Base-by-base conservation (phyloP, 2,797 vertebrate genomes). In the Calcarius lapponicus region DNA sequence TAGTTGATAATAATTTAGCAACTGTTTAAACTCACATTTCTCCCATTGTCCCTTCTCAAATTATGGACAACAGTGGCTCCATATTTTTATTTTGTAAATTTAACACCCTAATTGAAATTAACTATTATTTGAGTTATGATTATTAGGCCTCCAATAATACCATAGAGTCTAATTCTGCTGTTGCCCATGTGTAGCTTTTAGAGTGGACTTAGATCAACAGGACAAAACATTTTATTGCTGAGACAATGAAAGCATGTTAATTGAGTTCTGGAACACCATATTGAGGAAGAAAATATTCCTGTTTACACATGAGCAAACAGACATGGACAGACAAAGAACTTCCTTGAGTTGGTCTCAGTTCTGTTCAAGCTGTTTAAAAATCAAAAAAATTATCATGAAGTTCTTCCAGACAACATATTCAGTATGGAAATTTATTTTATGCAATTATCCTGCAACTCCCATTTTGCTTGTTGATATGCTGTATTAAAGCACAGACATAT, bases 281-380 rank as follows among this genome's bases (percentile, higher is more conserved):
- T 1, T 66, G 40, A 38, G 65, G 51, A 83, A 36, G 70, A 71
- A 93, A 88, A 66, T 72, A 58, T 42, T 66, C 62, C 61, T 88
- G 26, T 75, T 93, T 69, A 80, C 45, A 65, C 43, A 67, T 42
- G 56, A 93, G 60, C 62, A 90, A 91, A 84, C 34, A 86, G 66
- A 85, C 64, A 78, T 28, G 40, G 60, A 21, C 76, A 79, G 69
- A 76, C 28, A 74, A 85, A 58, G 34, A 80, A 13, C 31, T 62
- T 79, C 40, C 65, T 4, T 48, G 66, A 74, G 57, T 28, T 50
- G 38, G 42, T 80, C 57, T 89, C 71, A 69, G 64, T 74, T 85
- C n/a, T 51, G 16, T 85, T 80, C 42, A 53, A 91, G 67, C 21
- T 54, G 34, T 58, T 92, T 84, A 80, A 94, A 95, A 92, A 84